Conservation (phyloP, 2,797 vertebrate species). For the Naso thynnoides region DNA sequence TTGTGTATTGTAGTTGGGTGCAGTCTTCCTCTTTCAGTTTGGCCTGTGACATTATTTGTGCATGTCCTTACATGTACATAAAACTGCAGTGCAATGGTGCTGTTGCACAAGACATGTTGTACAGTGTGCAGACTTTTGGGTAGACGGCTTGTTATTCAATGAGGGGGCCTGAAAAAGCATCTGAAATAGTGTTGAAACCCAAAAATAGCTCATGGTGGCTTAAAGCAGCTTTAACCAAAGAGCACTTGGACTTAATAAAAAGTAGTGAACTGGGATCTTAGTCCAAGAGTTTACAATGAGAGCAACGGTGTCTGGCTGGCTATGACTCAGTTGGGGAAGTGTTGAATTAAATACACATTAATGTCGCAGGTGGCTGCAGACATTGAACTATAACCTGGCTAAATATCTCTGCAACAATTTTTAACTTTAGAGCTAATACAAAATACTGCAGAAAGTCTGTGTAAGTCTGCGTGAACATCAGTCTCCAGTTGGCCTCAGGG, state of each 20-base stretch:
- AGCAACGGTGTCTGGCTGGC: background rate
- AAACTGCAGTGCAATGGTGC: background rate
- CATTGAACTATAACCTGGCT: background rate
- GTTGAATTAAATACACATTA: background rate
- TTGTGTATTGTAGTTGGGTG: conserved; percentile 45
- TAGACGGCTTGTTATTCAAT: conserved; percentile 29
- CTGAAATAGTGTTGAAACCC: conserved; percentile 26
- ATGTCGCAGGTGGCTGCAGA: conserved; percentile 2
- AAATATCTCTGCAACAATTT: background rate
- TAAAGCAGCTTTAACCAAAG: conserved; percentile 1
- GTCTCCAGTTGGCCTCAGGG: conserved; percentile 14
- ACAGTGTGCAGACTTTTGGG: conserved; percentile 18
- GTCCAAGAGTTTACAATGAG: background rate
- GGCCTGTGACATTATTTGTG: conserved; percentile 50
- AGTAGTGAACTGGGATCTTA: background rate
- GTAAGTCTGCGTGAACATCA: conserved; percentile 11
- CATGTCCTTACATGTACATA: conserved; percentile 74
- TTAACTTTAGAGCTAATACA: conserved; percentile 7
- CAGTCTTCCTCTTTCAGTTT: conserved; percentile 65
- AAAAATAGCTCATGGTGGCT: conserved; percentile 29
- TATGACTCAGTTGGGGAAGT: conserved; percentile 27
- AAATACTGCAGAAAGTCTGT: conserved; percentile 16
- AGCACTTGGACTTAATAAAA: conserved; percentile 10
- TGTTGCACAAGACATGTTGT: conserved; percentile 33
- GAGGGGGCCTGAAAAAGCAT: conserved; percentile 5